Evolutionary conservation across 2,888 invertebrate genomes (phyloP).

Genomic region (Pristionchus arcanus): DNA sequence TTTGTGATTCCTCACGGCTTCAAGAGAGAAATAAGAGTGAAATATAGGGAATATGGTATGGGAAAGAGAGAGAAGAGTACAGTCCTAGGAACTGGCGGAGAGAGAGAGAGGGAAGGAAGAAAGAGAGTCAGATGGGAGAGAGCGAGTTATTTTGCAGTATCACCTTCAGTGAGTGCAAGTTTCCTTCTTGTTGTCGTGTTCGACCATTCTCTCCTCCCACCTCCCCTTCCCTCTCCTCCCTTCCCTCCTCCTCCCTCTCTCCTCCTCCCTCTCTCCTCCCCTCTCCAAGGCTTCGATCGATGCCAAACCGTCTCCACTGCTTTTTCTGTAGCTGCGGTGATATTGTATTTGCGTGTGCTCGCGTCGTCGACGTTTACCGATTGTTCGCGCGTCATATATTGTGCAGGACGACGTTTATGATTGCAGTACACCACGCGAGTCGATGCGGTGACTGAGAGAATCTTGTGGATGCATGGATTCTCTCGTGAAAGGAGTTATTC

Average conservation of each 20-base stretch:
- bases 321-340: background rate
- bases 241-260: background rate
- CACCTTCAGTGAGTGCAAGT: constrained; percentile 28
- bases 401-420: constrained; percentile 3
- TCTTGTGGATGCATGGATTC: constrained; percentile 8
- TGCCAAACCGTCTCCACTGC: constrained; percentile 49
- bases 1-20: constrained; percentile 12
- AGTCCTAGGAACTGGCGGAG: background rate
- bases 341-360: constrained; percentile 21
- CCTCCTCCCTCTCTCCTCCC: background rate
- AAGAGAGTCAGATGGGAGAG: constrained; percentile 55
- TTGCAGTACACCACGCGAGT: constrained; percentile 12
- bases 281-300: constrained; percentile 49
- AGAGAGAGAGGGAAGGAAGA: background rate
- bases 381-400: background rate
- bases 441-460: constrained; percentile 16
- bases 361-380: background rate
- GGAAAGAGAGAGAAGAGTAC: background rate
- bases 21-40: constrained; percentile 45
- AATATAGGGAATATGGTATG: constrained; percentile 22
- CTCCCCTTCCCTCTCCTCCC: constrained; percentile 34
- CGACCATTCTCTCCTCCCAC: background rate
- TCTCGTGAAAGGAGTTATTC: background rate
- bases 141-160: constrained; percentile 44
- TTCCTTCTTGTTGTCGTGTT: constrained; percentile 45